Evolutionary conservation across 2,888 invertebrate genomes (phyloP), one percentile per base, ranked within the genome.

Genomic region (Seira ritae): DNA sequence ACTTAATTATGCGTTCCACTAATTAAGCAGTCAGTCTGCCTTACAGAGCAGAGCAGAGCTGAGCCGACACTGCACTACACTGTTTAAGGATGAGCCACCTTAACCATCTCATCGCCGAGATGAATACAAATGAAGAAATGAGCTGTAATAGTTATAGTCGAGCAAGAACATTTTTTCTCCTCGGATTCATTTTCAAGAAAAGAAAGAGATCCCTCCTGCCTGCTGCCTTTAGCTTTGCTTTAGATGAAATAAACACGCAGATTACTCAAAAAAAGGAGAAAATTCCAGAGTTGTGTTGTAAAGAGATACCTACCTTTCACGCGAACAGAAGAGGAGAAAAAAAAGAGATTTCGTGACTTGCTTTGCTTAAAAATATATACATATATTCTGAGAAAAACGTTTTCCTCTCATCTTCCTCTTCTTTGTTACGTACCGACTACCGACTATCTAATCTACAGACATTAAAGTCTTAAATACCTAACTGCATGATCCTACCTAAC

Each of bases 1-100:
- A 85, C 81, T 85, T 85, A 85, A 85, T 85, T 85, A 85, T 82
- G 79, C 82, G 80, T 82, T 76, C 82, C 82, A 79, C 82, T 85
- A 85, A 85, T 85, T 85, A 85, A 85, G 85, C 80, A 82, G 82
- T 82, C 77, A 77, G 82, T 60, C 66, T 50, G 68, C 17, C 66
- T 31, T 68, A 65, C 12, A 55, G 24, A 71, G 24, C 17, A 23
- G 24, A 46, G n/a, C 22, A 23, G 6, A 31, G 60, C 19, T 37
- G 17, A 50, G 31, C 67, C 55, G 68, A 68, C 17, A 67, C 23
- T n/a, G 62, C 2, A 75, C 24, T 55, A 19, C 15, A 37, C 24
- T 17, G 69, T 68, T 23, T n/a, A 50, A 75, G 42, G 55, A 80
- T 74, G 74, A 70, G 75, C 81, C 81, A 81, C 84, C 73, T 84